Evolutionary conservation across 2,888 invertebrate genomes (phyloP), one percentile per base, ranked within the genome.

Genomic region (Synanthedon tipuliformis): DNA sequence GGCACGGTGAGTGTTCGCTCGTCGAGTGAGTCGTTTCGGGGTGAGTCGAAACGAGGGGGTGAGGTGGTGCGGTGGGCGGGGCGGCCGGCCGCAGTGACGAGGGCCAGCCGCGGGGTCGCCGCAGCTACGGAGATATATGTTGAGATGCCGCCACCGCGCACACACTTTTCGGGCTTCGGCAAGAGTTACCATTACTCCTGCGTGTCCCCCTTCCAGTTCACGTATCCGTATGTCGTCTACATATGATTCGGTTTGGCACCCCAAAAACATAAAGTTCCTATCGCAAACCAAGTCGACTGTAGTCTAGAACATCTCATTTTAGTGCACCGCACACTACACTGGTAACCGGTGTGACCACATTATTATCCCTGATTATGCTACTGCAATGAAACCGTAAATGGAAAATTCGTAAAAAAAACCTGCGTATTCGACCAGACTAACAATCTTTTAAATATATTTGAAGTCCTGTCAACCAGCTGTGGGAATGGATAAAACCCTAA

Each of bases 171-270:
- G 61, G 84, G 85, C 79, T 86, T 87, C 73, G 87, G 87, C 69
- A 85, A 86, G 62, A 86, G 84, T 69, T 87, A 87, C 77, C 87
- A 87, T 72, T 85, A 80, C 84, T 87, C 87, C 75, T 87, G 87
- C 73, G 87, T 87, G 74, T 87, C 87, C 64, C 87, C 87, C 57
- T 87, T 87, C 68, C 83, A 86, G 60, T 87, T 87, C 67, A 83
- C 79, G 11, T 87, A 86, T 62, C 87, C 87, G 5, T 78, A 87
- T 61, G 84, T 87, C 53, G 87, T 87, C 12, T 87, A 86, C 59
- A 87, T 87, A 63, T 87, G 71, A 84, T 68, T 34, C 34, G 10
- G 34, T 34, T 34, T 34, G 10, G 34, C 34, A 34, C 10, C 34
- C 3, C 34, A 34, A 10, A 23, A 34, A 34, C 34, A 34, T 10